Evolutionary conservation across 2,888 invertebrate genomes (phyloP).

Genomic region (Polylopha cassiicola): DNA sequence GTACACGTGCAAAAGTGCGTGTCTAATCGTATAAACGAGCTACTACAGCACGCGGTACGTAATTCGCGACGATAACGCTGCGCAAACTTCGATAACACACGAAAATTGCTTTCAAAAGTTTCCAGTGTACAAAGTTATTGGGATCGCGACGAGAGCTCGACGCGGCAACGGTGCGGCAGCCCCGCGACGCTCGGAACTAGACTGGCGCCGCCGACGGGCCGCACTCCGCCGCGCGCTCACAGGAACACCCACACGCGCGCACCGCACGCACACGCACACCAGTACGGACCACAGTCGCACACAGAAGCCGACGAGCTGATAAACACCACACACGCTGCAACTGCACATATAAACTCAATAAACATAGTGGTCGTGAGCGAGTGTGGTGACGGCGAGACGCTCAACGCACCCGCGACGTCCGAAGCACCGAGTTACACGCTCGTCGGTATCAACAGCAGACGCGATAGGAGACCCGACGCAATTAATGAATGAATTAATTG

Average conservation of each 20-base stretch:
- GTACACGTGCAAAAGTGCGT: slow-evolving; percentile 55
- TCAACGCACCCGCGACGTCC: slow-evolving; percentile 33
- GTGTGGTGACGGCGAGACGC: slow-evolving; percentile 30
- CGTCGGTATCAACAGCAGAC: slow-evolving; percentile 44
- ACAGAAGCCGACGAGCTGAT: slow-evolving; percentile 68
- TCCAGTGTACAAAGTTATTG: slow-evolving; percentile 72
- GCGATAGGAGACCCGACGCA: slow-evolving; percentile 39
- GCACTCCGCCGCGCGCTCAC: slow-evolving; percentile 46
- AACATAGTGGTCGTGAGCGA: slow-evolving; percentile 32
- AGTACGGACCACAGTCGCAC: slow-evolving; percentile 33
- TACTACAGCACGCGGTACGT: slow-evolving; percentile 42
- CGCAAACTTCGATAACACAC: slow-evolving; percentile 45
- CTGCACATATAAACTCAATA: slow-evolving; percentile 54
- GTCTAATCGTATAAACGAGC: slow-evolving; percentile 42
- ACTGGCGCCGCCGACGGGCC: slow-evolving; percentile 58
- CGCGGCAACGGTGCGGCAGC: slow-evolving; percentile 59
- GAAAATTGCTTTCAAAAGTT: slow-evolving; percentile 69
- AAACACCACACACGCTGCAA: slow-evolving; percentile 64
- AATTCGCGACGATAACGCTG: slow-evolving; percentile 43
- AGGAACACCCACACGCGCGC: slow-evolving; percentile 56
- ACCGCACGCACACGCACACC: slow-evolving; percentile 35
- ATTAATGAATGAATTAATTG: slow-evolving; percentile 42
- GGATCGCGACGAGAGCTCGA: slow-evolving; percentile 62
- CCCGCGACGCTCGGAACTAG: slow-evolving; percentile 63
- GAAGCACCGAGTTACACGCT: slow-evolving; percentile 12